phyloP scores from a whole-genome alignment of 2,113 vertebrate genomes.

The Centrocercus urophasianus region DNA sequence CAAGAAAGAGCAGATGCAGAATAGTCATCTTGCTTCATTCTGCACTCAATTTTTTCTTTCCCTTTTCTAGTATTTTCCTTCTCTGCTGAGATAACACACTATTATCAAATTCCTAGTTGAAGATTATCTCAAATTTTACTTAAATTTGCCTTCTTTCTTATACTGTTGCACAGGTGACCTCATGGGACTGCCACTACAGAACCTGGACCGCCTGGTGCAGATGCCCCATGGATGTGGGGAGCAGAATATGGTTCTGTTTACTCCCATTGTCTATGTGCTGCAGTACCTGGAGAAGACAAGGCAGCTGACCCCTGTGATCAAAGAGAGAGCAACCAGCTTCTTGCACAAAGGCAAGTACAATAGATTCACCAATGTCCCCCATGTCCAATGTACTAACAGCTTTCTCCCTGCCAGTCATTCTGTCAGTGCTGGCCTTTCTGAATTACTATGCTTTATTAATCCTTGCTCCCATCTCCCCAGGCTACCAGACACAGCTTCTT shows the following conservation, averaged over 20 bases:
- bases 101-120: neutral
- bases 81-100: neutral
- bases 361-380: neutral
- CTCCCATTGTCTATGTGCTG: constrained; percentile 86
- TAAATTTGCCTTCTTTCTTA: neutral
- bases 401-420: neutral
- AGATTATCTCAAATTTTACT: neutral
- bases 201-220: constrained; percentile 79
- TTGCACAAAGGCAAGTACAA: constrained; percentile 78
- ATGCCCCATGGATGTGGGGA: constrained; percentile 85
- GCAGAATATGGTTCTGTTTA: constrained; percentile 90
- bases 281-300: constrained; percentile 83
- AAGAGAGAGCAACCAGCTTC: constrained; percentile 69
- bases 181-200: constrained; percentile 81
- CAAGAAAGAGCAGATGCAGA: neutral
- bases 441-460: neutral
- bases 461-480: constrained; percentile 58
- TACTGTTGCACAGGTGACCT: constrained; percentile 77
- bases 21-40: neutral
- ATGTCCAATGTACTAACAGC: neutral
- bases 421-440: neutral
- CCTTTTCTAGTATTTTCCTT: neutral
- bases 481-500: constrained; percentile 85
- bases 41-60: neutral
- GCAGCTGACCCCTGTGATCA: constrained; percentile 80